Percentiles rank a stretch among this genome's conserved stretches.
These are phyloP conservation scores for Sylvietta virens DNA, from an alignment of 2,113 vertebrate species.

Conservation along the genomic window DNA sequence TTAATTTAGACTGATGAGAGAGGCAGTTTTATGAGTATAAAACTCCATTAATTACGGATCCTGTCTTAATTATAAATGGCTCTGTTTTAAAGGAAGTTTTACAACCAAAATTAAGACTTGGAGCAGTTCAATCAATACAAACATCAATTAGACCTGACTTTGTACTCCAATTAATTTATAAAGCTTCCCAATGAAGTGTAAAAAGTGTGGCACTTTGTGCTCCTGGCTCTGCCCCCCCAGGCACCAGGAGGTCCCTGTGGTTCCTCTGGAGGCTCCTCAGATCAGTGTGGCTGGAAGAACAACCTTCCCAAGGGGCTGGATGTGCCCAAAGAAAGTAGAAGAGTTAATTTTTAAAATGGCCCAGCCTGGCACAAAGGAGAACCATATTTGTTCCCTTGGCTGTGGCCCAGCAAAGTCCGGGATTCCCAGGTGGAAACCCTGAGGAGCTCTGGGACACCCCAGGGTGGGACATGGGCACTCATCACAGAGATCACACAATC, in stretches of 20 bases:
- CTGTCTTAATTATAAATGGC: constrained; percentile 66
- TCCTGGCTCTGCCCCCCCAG: background rate
- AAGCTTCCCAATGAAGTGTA: constrained; percentile 37
- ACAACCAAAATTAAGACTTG: constrained; percentile 58
- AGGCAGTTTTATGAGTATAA: constrained; percentile 57
- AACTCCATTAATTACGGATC: constrained; percentile 63
- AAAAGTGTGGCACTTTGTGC: background rate
- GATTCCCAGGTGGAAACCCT: background rate
- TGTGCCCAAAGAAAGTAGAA: background rate
- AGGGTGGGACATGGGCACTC: accelerated
- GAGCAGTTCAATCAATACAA: constrained; percentile 64
- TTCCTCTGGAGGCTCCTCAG: background rate
- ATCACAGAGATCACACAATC: background rate
- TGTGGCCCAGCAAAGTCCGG: background rate
- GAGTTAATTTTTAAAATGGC: background rate
- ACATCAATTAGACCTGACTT: constrained; percentile 64
- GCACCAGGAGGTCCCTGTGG: background rate
- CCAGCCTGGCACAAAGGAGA: background rate
- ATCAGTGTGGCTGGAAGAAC: background rate
- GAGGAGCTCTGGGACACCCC: background rate
- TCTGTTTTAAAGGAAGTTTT: constrained; percentile 59
- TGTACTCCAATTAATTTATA: constrained; percentile 52
- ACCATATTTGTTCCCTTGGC: background rate
- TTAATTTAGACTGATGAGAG: constrained; percentile 67
- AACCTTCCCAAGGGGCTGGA: background rate